Evolutionary conservation across 2,888 invertebrate genomes (phyloP).

Genomic region (Platycheirus albimanus): DNA sequence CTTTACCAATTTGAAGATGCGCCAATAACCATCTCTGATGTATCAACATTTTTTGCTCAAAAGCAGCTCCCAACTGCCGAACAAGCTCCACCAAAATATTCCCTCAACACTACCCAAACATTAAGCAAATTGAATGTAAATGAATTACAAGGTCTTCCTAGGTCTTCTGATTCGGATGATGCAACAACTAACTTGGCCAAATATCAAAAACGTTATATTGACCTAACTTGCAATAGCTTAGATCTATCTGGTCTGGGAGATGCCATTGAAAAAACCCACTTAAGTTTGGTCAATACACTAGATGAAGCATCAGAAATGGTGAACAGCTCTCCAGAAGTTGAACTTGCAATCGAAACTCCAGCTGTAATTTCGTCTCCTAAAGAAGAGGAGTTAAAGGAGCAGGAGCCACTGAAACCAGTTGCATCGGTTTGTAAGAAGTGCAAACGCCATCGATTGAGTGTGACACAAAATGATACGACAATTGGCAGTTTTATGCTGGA

Average conservation of each 20-base stretch:
- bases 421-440: conserved; percentile 62
- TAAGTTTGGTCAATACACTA: conserved; percentile 58
- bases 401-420: conserved; percentile 1
- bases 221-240: conserved; percentile 56
- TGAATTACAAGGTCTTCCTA: conserved; percentile 22
- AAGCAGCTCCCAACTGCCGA: not conserved
- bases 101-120: conserved; percentile 44
- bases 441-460: conserved; percentile 32
- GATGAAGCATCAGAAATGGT: conserved; percentile 58
- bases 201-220: conserved; percentile 57
- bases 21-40: conserved; percentile 63
- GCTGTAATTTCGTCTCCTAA: not conserved
- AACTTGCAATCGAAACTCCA: not conserved
- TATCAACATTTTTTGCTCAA: conserved; percentile 56
- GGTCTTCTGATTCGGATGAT: conserved; percentile 47
- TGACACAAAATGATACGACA: conserved; percentile 58
- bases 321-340: not conserved
- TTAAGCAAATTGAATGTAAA: conserved; percentile 41
- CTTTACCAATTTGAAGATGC: conserved; percentile 45
- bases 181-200: conserved; percentile 49
- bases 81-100: not conserved
- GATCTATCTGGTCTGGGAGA: not conserved
- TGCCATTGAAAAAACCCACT: conserved; percentile 58
- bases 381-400: too few species aligned
- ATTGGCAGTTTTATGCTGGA: conserved; percentile 57